Evolutionary conservation across 2,888 invertebrate genomes (phyloP), one percentile per base, ranked within the genome.

Genomic region (Pseudococcus longispinus): DNA sequence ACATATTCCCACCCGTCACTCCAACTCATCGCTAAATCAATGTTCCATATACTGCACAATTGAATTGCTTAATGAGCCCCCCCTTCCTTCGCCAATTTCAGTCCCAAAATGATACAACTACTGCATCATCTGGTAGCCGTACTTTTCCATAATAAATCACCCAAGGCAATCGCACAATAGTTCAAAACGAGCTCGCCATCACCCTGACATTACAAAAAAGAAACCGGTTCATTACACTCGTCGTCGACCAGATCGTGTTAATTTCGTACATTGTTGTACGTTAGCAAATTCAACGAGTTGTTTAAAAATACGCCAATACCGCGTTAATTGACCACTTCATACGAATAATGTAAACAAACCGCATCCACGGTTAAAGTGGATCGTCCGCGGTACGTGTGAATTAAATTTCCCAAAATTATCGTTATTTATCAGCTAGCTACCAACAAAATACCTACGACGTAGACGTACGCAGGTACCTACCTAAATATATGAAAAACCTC

Each of bases 401-500:
- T 65, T 26, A 65, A 65, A 65, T 65, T 65, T 65, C 20, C 23
- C 23, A 51, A 65, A 65, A 65, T 65, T 65, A 65, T 65, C 65
- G 65, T 65, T 26, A 65, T 65, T 65, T 65, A 65, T 65, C 26
- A 65, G 65, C 65, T 65, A 2, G n/a, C 18, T 15, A n/a, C 51
- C n/a, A 0, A 51, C 2, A 13, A 37, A 37, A n/a, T n/a, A n/a
- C n/a, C n/a, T n/a, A n/a, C n/a, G n/a, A 37, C 37, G 8, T 37
- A 37, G 37, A 37, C 37, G 8, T 37, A 37, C 8, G 37, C 9
- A 4, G 1, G 37, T 37, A 37, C 37, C n/a, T n/a, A n/a, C n/a
- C n/a, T n/a, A n/a, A n/a, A n/a, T n/a, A n/a, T n/a, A n/a, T n/a
- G 8, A 37, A 37, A 37, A 37, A 8, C 5, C 37, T 37, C 37